A percentile compares a stretch with the other conserved stretches of the same genome.
These are phyloP conservation scores for Acanthisitta chloris DNA, from an alignment of 2,113 vertebrate genomes.

Conservation along the genomic window DNA sequence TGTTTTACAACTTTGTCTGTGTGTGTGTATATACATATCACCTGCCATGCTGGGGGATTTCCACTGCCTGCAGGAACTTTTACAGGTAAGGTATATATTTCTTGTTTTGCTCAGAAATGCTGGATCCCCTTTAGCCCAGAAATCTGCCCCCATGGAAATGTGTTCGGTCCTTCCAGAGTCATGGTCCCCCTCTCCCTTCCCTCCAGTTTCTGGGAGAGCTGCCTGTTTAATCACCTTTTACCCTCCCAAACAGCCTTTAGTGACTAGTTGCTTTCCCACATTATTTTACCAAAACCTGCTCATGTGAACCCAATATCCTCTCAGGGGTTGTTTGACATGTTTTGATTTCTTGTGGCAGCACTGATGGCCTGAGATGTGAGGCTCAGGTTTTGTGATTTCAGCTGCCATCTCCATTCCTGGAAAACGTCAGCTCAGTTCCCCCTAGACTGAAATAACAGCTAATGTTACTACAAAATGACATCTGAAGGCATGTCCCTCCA, in stretches of 20 bases:
- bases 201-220: neutral
- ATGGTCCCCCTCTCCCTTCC: neutral
- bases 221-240: neutral
- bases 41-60: neutral
- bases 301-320: too few species aligned
- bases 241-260: neutral
- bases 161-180: neutral
- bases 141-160: neutral
- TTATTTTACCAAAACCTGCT: too few species aligned
- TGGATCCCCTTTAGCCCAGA: neutral
- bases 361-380: neutral
- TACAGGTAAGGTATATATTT: neutral
- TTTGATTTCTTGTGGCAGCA: neutral
- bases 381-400: neutral
- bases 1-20: rapidly evolving
- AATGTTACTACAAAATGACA: neutral
- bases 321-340: neutral
- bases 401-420: rapidly evolving
- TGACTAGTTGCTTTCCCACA: neutral
- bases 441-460: neutral
- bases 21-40: too few species aligned
- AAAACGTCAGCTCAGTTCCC: neutral
- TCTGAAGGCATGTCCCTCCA: neutral
- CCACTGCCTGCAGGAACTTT: neutral
- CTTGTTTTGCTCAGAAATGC: neutral